These are phyloP conservation scores for Mesitornis unicolor DNA, from an alignment of 2,113 vertebrate species.

Conservation along the genomic window DNA sequence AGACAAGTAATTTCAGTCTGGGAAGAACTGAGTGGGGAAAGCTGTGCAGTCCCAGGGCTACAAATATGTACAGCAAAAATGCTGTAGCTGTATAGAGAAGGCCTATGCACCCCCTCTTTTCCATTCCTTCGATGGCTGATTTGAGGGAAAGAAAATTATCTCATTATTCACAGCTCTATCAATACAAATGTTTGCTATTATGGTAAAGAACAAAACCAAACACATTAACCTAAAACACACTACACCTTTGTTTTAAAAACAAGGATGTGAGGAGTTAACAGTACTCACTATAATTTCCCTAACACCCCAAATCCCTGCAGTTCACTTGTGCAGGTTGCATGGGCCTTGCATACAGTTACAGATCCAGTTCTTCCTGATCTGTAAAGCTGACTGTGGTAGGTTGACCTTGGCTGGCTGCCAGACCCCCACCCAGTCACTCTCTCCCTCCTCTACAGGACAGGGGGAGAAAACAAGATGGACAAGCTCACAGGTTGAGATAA, in stretches of 20 bases:
- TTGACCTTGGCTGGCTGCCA: too few species aligned
- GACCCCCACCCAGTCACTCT: too few species aligned
- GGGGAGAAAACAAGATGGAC: too few species aligned
- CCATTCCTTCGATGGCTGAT: neutral
- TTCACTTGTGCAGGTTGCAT: neutral
- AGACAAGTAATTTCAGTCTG: neutral
- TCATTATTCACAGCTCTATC: neutral
- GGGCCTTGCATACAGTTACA: neutral
- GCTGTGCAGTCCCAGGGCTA: neutral
- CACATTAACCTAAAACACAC: neutral
- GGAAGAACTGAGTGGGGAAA: neutral
- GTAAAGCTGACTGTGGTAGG: too few species aligned
- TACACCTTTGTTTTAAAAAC: neutral
- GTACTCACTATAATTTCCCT: too few species aligned
- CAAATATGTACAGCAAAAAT: neutral
- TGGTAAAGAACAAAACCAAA: neutral
- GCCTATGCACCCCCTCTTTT: neutral
- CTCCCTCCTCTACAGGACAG: too few species aligned
- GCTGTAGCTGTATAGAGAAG: neutral
- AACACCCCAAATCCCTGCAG: neutral
- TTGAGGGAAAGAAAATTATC: neutral
- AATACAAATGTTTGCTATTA: accelerated
- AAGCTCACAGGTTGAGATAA: too few species aligned
- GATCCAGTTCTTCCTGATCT: neutral
- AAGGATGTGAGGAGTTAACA: too few species aligned